Base-by-base conservation (phyloP, 2,888 invertebrate genomes). In the Hydraecia micacea region DNA sequence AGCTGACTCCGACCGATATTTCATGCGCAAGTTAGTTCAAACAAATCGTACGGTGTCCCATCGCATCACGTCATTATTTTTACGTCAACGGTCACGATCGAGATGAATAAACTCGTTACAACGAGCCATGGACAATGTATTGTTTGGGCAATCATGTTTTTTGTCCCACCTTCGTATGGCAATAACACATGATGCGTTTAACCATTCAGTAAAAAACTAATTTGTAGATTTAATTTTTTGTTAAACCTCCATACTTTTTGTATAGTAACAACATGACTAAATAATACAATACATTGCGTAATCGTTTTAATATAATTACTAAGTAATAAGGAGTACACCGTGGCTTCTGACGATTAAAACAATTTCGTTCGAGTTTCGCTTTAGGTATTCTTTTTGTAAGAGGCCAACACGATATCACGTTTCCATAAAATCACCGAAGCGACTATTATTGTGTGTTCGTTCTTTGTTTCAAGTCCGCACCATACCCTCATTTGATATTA, bases 391-490 rank as follows among this genome's bases (percentile, higher is more conserved):
- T 96, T 97, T 96, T 96, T 96, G 93, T 95, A 92, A 95, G 95
- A 95, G 95, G 95, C 95, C 93, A 96, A 95, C 96, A 94, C 94
- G 93, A 93, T 96, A 96, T 97, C 96, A 92, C 93, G 96, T 97
- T 97, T 95, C 97, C 96, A 96, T 95, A 96, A 97, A 97, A 95
- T 94, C 96, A 97, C 91, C 96, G 94, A 94, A 96, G 95, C 97
- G 97, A 94, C 96, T 96, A 96, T 96, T 95, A 95, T 94, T 95
- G 90, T 92, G 83, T 85, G 84, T 86, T 87, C 88, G 85, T 88
- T 88, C 90, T 93, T 95, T 94, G 93, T 94, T 92, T 89, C 92
- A 96, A 92, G 89, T 93, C 79, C 73, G 78, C 18, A 49, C 15
- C 66, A 11, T 39, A 21, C 5, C 46, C 36, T 13, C 81, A 86